Evolutionary conservation across 35 echinoderm and acorn worm species (phyloP).

Genomic region (Hemicentrotus pulcherrimus): DNA sequence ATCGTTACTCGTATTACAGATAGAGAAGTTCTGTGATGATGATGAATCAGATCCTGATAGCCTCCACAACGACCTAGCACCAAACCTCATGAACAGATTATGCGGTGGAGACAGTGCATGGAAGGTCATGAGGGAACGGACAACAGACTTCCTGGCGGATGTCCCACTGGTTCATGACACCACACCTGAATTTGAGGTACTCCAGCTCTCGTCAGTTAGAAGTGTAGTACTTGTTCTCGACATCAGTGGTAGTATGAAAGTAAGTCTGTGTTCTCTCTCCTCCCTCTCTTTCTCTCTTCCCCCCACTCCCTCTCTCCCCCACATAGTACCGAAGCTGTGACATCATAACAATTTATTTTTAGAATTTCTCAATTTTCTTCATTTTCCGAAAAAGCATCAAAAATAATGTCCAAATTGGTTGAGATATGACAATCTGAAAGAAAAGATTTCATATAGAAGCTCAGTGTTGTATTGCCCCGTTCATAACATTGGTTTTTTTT

Average conservation of each 20-base stretch:
- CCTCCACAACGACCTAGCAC: not conserved
- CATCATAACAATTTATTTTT: no score
- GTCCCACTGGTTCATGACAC: not conserved
- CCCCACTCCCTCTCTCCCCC: not conserved
- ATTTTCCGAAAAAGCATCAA: no score
- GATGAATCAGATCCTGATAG: not conserved
- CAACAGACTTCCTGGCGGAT: not conserved
- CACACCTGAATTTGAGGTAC: not conserved
- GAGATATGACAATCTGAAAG: no score
- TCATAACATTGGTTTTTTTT: no score
- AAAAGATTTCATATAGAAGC: no score
- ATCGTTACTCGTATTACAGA: not conserved
- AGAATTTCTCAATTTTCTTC: no score
- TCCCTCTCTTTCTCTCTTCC: not conserved
- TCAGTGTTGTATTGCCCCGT: no score
- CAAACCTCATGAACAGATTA: not conserved
- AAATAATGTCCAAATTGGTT: no score
- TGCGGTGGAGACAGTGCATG: not conserved
- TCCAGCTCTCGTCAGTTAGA: not conserved
- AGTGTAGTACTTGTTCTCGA: slow-evolving; percentile 24
- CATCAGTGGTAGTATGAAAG: not conserved
- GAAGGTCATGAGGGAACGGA: not conserved
- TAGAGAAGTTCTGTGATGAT: not conserved
- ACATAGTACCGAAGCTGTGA: no score
- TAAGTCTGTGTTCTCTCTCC: not conserved